Evolutionary conservation across 2,888 invertebrate genomes (phyloP).

Genomic region (Limulus polyphemus): DNA sequence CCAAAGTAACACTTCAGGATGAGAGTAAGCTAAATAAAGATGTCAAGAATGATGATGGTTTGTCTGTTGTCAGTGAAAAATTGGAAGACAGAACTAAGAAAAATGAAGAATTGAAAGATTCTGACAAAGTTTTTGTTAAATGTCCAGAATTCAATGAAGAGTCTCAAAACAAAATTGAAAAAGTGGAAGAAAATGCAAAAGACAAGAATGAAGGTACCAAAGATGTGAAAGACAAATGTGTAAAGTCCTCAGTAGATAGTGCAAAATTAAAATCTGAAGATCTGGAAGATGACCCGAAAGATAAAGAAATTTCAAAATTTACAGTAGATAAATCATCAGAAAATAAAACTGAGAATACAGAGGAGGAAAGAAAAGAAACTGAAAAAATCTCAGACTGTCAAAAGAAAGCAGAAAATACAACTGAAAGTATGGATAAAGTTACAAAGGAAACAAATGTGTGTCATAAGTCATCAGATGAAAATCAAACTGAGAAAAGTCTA

Average conservation of each 20-base stretch:
- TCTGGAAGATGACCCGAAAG: not conserved
- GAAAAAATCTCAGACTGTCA: slow-evolving; percentile 15
- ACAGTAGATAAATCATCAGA: not conserved
- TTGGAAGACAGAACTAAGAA: slow-evolving; percentile 1
- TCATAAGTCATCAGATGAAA: slow-evolving; percentile 28
- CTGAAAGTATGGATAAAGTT: slow-evolving; percentile 29
- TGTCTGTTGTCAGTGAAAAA: not conserved
- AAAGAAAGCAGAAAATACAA: slow-evolving; percentile 6
- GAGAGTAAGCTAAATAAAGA: not conserved
- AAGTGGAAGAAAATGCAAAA: no score
- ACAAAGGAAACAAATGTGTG: slow-evolving; percentile 29
- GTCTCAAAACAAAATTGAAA: no score
- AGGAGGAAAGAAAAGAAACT: not conserved
- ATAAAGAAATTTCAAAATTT: not conserved
- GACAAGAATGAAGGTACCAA: no score
- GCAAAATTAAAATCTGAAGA: slow-evolving; percentile 1
- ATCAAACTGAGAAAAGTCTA: slow-evolving; percentile 22
- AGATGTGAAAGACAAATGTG: no score
- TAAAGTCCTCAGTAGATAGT: not conserved
- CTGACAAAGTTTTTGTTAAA: no score
- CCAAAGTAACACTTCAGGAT: not conserved
- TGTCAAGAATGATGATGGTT: not conserved
- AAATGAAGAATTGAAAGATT: not conserved
- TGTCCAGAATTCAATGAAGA: no score
- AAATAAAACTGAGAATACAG: not conserved